Conservation (phyloP, 2,797 vertebrate genomes). For the Iguana delicatissima region DNA sequence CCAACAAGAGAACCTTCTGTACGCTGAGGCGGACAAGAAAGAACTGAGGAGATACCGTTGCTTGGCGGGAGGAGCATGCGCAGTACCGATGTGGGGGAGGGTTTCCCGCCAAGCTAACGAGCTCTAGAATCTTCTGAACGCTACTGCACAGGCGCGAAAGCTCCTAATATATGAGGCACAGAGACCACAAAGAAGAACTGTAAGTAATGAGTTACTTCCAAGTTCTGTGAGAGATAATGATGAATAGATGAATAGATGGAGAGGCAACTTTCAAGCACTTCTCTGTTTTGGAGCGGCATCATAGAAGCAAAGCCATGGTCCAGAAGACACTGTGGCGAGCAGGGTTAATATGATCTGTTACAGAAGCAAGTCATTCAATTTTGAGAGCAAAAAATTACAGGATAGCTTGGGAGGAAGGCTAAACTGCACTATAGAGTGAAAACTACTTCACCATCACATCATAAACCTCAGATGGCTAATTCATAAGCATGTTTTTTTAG, state of each 20-base stretch:
- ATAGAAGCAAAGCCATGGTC: background rate
- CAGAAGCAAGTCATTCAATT: background rate
- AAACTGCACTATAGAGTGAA: too few relatives aligned
- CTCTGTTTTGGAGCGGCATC: background rate
- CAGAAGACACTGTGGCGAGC: too few relatives aligned
- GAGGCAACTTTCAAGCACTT: background rate
- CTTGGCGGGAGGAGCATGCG: too few relatives aligned
- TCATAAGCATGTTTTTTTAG: background rate
- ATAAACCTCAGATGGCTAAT: background rate
- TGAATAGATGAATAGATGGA: background rate
- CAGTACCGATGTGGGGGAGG: too few relatives aligned
- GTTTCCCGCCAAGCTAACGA: too few relatives aligned
- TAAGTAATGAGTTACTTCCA: background rate
- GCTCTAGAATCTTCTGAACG: too few relatives aligned
- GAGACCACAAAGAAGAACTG: too few relatives aligned
- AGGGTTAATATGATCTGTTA: background rate
- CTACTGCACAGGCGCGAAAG: too few relatives aligned
- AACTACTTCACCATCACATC: background rate
- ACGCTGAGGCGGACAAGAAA: too few relatives aligned
- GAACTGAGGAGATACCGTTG: too few relatives aligned
- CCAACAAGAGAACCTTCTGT: too few relatives aligned
- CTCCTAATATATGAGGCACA: too few relatives aligned
- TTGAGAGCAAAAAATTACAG: background rate
- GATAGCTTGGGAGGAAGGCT: background rate
- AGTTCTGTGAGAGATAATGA: background rate